Evolutionary conservation across 2,113 vertebrate genomes (phyloP), one percentile per base, ranked within the genome.

Genomic region (Zapus hudsonius): DNA sequence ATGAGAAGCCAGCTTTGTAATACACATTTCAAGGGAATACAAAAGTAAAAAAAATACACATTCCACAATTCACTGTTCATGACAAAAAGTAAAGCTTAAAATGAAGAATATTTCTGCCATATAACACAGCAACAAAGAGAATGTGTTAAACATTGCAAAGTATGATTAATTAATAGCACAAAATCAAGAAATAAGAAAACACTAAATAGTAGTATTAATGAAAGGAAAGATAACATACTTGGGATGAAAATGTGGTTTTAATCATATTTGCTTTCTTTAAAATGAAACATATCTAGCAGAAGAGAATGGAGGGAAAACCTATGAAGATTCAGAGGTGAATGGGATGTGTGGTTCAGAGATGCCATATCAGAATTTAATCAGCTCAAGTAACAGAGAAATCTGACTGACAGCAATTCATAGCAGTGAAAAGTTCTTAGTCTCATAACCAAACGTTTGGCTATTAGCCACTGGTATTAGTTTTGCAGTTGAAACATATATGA

Each of bases 1-100:
- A 95, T 89, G 67, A 95, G 90, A 89, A 84, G 80, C 92, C n/a
- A 84, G 74, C 44, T 66, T 55, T 61, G n/a, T 38, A 40, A 84
- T 92, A 84, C 27, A 19, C 73, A 89, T 57, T 89, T 81, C 75
- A 79, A 75, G 29, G 27, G 57, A 84, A 89, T 75, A 47, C 12
- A 61, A 76, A 89, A 76, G 84, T 33, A 40, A 80, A 83, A 31
- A n/a, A 29, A 59, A 59, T n/a, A n/a, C n/a, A 86, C 40, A 81
- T 33, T 84, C 83, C 66, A 66, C 57, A 75, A 83, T 63, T 92
- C 91, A 84, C 40, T 79, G n/a, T 90, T 55, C 79, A 70, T 75
- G 40, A 94, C 31, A 89, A 83, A 95, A 93, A 79, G 20, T 9
- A 44, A 93, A 94, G 73, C 16, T 69, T 72, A 70, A 86, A 93